Evolutionary conservation across 2,797 vertebrate genomes (phyloP).

Genomic region (Fistularia tabacaria): DNA sequence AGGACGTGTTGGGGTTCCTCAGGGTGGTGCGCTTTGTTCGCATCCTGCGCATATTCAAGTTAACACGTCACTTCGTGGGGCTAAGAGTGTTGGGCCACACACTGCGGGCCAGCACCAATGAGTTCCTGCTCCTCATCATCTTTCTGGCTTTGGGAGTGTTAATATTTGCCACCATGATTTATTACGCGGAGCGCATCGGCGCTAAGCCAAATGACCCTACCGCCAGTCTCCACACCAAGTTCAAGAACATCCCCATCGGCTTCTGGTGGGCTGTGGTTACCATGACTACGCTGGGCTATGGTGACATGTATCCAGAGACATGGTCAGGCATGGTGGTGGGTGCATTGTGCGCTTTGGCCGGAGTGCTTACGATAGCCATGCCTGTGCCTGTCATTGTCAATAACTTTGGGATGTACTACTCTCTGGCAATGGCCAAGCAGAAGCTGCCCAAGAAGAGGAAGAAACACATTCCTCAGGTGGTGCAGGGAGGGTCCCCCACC

Average conservation of each 20-base stretch:
- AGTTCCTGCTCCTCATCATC: constrained; percentile 97
- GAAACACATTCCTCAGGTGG: constrained; percentile 92
- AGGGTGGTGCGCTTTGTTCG: constrained; percentile 96
- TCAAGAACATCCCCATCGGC: constrained; percentile 98
- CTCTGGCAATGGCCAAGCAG: constrained; percentile 98
- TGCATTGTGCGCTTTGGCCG: constrained; percentile 92
- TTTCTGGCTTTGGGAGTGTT: constrained; percentile 95
- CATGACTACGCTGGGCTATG: constrained; percentile 97
- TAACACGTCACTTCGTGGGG: constrained; percentile 95
- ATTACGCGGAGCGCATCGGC: constrained; percentile 94
- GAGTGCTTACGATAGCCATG: constrained; percentile 99
- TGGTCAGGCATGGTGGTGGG: constrained; percentile 99
- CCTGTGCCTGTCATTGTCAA: constrained; percentile 98
- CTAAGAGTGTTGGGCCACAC: constrained; percentile 94
- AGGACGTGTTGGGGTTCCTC: constrained; percentile 96
- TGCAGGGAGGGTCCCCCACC: constrained; percentile 85
- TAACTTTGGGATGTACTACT: constrained; percentile 99
- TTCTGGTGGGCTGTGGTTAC: constrained; percentile 99
- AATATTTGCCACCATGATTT: constrained; percentile 99
- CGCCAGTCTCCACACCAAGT: constrained; percentile 88
- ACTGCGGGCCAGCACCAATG: constrained; percentile 92
- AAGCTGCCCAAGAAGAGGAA: constrained; percentile 96
- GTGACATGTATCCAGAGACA: constrained; percentile 96
- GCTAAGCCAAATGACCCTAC: constrained; percentile 92
- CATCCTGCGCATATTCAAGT: constrained; percentile 97